A percentile compares a stretch with the other conserved stretches of the same genome.
phyloP scores from a whole-genome alignment of 2,113 vertebrate species.

The Eleginops maclovinus region DNA sequence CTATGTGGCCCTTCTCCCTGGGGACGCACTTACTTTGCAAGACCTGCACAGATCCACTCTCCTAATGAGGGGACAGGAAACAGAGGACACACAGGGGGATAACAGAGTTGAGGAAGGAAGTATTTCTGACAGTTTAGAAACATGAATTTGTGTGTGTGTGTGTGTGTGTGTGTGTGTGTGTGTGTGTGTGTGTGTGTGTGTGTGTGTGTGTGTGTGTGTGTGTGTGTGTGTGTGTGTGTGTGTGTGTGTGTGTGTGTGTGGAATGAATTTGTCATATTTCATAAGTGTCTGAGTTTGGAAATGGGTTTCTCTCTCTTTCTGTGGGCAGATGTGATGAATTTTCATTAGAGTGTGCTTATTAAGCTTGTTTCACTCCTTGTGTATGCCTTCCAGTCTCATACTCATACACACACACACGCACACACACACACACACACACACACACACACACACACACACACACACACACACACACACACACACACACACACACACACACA shows the following conservation, averaged over 20 bases:
- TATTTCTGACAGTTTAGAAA: conserved; percentile 37
- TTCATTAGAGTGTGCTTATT: conserved; percentile 69
- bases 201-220: neutral
- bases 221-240: neutral
- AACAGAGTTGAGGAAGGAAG: neutral
- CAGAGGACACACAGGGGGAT: conserved; percentile 24
- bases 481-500: neutral
- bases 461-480: neutral
- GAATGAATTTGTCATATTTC: conserved; percentile 4
- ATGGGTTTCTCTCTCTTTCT: conserved; percentile 31
- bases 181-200: neutral
- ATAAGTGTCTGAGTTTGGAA: conserved; percentile 26
- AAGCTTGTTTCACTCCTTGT: conserved; percentile 54
- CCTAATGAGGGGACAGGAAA: conserved; percentile 68
- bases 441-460: neutral
- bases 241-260: neutral
- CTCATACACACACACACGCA: conserved; percentile 20
- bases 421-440: conserved; percentile 18
- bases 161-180: neutral
- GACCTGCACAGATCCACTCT: conserved; percentile 55
- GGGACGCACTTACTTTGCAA: conserved; percentile 66
- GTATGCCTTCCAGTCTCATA: conserved; percentile 45
- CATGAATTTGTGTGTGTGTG: neutral
- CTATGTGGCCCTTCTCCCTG: conserved; percentile 58
- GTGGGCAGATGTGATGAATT: conserved; percentile 65